Evolutionary conservation across 53 echinoderm and acorn worm species (phyloP).

Genomic region (Actinopyga echinites): DNA sequence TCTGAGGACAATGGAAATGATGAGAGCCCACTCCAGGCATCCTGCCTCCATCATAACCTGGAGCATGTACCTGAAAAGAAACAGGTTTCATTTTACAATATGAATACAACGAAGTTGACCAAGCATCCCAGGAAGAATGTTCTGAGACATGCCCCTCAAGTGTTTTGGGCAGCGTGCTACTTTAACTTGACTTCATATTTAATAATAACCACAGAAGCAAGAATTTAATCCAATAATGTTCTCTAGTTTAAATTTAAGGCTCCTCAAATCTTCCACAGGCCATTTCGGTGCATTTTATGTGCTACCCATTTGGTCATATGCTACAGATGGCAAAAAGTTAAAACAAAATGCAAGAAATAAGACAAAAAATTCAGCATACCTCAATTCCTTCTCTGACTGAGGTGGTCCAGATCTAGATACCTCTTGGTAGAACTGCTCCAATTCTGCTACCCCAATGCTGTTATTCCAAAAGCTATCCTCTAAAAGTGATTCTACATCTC

Average conservation of each 20-base stretch:
- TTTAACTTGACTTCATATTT: too few relatives aligned
- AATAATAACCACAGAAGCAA: too few relatives aligned
- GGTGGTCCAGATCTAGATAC: constrained; percentile 76
- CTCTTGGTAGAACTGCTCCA: constrained; percentile 81
- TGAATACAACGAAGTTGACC: too few relatives aligned
- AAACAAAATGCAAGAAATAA: background rate
- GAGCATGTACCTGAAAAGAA: constrained; percentile 64
- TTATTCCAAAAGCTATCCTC: constrained; percentile 90
- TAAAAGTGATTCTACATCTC: constrained; percentile 65
- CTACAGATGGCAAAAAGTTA: background rate
- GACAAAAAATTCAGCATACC: constrained; percentile 48
- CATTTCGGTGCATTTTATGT: background rate
- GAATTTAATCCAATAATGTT: too few relatives aligned
- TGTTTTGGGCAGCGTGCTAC: too few relatives aligned
- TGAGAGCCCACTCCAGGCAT: constrained; percentile 93
- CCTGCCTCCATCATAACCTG: constrained; percentile 77
- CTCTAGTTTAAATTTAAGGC: too few relatives aligned
- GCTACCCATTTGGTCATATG: background rate
- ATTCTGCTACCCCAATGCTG: constrained; percentile 69
- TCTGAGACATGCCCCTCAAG: too few relatives aligned
- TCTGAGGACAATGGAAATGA: constrained; percentile 80
- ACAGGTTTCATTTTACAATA: too few relatives aligned
- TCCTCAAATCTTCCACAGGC: too few relatives aligned
- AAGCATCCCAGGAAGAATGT: too few relatives aligned
- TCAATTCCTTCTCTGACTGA: constrained; percentile 93